These are phyloP conservation scores for Graptemys geographica DNA, from an alignment of 2,797 vertebrate genomes.

Conservation along the genomic window DNA sequence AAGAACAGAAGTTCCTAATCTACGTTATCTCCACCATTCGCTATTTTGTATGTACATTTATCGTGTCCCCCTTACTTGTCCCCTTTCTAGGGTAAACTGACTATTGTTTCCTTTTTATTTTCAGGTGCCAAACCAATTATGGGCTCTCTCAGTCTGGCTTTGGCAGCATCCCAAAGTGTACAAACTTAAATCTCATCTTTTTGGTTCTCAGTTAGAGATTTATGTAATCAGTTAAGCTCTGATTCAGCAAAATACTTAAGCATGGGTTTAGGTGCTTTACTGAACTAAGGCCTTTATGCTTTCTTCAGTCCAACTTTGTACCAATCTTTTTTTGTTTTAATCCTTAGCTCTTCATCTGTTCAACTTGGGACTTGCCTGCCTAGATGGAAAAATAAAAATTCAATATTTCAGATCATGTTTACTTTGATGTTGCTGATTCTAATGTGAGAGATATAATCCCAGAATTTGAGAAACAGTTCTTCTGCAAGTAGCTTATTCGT, in stretches of 20 bases:
- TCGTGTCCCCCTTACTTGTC: background rate
- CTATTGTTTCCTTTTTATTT: background rate
- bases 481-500: background rate
- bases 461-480: background rate
- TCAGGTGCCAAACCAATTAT: background rate
- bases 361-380: slow-evolving; percentile 2
- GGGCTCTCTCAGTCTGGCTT: background rate
- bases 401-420: background rate
- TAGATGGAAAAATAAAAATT: background rate
- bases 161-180: background rate
- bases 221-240: background rate
- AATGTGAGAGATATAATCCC: background rate
- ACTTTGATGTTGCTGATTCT: background rate
- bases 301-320: background rate
- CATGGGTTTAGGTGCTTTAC: background rate
- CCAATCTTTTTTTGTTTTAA: slow-evolving; percentile 5
- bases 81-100: background rate
- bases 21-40: background rate
- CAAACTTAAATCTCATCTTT: background rate
- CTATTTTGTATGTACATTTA: background rate
- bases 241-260: slow-evolving; percentile 31
- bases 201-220: background rate
- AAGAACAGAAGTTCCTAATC: background rate
- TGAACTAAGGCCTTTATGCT: background rate
- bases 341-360: background rate